Base-by-base conservation (phyloP, 2,888 invertebrate genomes). In the Merodon equestris region DNA sequence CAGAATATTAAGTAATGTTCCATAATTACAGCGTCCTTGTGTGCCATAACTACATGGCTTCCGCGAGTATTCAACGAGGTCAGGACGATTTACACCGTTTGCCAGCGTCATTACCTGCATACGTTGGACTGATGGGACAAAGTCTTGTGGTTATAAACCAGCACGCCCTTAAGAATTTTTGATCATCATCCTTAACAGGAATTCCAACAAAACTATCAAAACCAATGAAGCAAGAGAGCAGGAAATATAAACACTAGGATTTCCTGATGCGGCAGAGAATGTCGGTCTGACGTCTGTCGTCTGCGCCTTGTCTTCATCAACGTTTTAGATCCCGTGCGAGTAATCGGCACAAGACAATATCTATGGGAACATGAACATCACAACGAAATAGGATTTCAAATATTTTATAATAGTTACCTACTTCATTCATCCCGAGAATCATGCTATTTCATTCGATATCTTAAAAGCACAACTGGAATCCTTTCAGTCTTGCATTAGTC, bases 161-260 rank as follows among this genome's bases (percentile, higher is more conserved):
- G 48, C 13, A 47, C 47, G 73, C 27, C n/a, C n/a, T n/a, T n/a
- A 27, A 27, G 27, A 4, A 64, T 63, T 66, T 60, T 76, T 71
- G 76, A 72, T 76, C 71, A 71, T 64, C 54, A 54, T 71, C 54
- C 58, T 54, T 60, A 66, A 76, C 76, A 71, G 76, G 71, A 76
- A 71, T 76, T 60, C 60, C 71, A 48, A 56, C 76, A 76, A 66
- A 66, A 71, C 64, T 76, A 76, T 60, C 71, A 71, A 66, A 76
- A 27, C 50, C 64, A 54, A 71, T 76, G 71, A 76, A 71, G 71
- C 50, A 56, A 64, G 71, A 76, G 71, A 66, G 71, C 70, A 76
- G 76, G 75, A 76, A 71, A 76, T 64, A 76, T 64, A 76, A 76
- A 66, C 71, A 58, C 75, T 71, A 71, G 71, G 44, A 76, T 56